Percentiles rank a stretch among this genome's conserved stretches.
These are phyloP conservation scores for Notothenia rossii DNA, from an alignment of 2,113 vertebrate genomes.

Conservation along the genomic window DNA sequence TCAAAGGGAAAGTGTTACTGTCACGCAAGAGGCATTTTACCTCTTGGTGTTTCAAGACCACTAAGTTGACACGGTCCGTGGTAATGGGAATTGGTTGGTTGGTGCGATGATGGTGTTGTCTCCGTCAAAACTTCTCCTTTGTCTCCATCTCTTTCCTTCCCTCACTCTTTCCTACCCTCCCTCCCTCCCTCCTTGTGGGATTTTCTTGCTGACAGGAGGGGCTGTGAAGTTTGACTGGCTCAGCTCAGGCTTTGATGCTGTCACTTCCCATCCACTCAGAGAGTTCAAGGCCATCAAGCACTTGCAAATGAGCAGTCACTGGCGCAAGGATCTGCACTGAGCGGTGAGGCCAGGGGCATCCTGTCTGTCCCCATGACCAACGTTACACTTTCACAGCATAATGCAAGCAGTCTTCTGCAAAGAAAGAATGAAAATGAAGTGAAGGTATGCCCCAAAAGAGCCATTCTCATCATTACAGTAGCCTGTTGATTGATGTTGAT, in stretches of 20 bases:
- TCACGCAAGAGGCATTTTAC: slow-evolving; percentile 54
- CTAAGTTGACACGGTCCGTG: slow-evolving; percentile 29
- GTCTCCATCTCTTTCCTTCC: slow-evolving; percentile 42
- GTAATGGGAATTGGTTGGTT: slow-evolving; percentile 37
- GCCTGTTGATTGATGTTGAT: not conserved
- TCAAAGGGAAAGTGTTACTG: slow-evolving; percentile 40
- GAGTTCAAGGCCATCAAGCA: slow-evolving; percentile 82
- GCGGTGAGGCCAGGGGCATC: slow-evolving; percentile 64
- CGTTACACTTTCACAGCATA: slow-evolving; percentile 38
- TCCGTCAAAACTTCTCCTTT: slow-evolving; percentile 53
- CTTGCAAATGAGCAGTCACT: slow-evolving; percentile 78
- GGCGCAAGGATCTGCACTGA: slow-evolving; percentile 61
- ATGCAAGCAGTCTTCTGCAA: slow-evolving; percentile 23
- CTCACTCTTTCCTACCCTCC: slow-evolving; percentile 29
- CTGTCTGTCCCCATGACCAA: slow-evolving; percentile 61
- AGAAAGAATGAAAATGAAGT: not conserved
- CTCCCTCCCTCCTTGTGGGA: slow-evolving; percentile 65
- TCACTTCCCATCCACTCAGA: slow-evolving; percentile 82
- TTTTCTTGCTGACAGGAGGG: slow-evolving; percentile 74
- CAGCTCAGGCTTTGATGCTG: slow-evolving; percentile 83
- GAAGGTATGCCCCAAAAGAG: not conserved
- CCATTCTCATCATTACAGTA: not conserved
- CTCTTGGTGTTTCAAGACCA: slow-evolving; percentile 45
- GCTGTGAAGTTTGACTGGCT: slow-evolving; percentile 83
- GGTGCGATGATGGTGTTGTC: slow-evolving; percentile 19